Percentiles rank a stretch among this genome's conserved stretches.
These are phyloP conservation scores for Plemyria rubiginata DNA, from an alignment of 2,888 invertebrate species.

Conservation along the genomic window DNA sequence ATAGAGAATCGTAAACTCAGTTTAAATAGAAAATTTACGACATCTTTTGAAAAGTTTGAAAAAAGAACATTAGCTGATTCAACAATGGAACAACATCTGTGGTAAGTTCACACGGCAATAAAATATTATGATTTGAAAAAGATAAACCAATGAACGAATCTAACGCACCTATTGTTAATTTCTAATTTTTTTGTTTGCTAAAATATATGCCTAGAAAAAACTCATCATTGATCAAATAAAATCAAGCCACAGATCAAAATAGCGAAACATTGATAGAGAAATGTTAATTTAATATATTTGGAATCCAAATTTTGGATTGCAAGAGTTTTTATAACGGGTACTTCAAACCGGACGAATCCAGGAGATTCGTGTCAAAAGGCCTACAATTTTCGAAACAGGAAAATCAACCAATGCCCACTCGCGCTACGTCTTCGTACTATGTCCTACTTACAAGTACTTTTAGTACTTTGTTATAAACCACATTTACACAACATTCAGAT, in stretches of 20 bases:
- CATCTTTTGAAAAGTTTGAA: constrained; percentile 44
- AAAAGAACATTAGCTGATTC: constrained; percentile 48
- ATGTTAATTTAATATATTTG: constrained; percentile 14
- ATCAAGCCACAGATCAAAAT: constrained; percentile 1
- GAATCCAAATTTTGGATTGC: no score
- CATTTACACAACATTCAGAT: constrained; percentile 21
- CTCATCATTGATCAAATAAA: not conserved
- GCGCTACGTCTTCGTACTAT: constrained; percentile 30
- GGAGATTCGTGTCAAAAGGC: constrained; percentile 34
- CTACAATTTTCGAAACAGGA: constrained; percentile 35
- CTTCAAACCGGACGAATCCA: constrained; percentile 28
- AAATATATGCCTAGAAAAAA: not conserved
- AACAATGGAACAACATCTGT: constrained; percentile 56
- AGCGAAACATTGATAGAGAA: constrained; percentile 7
- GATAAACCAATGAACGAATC: constrained; percentile 14
- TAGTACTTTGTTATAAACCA: constrained; percentile 17
- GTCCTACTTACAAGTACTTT: constrained; percentile 32
- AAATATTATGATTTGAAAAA: constrained; percentile 53
- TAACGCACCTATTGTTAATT: constrained; percentile 5
- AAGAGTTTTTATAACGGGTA: constrained; percentile 32
- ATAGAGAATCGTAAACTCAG: constrained; percentile 48
- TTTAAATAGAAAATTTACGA: constrained; percentile 37
- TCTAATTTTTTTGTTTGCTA: not conserved
- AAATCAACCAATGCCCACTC: constrained; percentile 34
- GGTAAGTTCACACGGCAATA: constrained; percentile 67